Conservation (phyloP, 1,140 invertebrate species). For the Drosophila quadrilineata region DNA sequence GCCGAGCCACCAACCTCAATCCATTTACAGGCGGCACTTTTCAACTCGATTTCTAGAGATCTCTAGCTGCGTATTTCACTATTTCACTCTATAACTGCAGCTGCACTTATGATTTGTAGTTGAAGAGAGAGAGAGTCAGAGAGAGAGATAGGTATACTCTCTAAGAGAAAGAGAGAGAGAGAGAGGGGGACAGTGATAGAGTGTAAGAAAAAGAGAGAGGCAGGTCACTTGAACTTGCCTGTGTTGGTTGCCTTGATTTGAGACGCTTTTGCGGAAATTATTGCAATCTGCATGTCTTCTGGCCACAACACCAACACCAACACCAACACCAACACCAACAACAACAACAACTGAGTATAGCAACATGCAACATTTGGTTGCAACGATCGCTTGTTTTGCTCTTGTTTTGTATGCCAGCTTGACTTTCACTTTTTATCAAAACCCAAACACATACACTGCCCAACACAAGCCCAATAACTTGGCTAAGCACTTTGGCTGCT, state of each 20-base stretch:
- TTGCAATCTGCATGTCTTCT: constrained; percentile 76
- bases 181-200: too few relatives aligned
- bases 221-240: constrained; percentile 63
- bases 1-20: too few relatives aligned
- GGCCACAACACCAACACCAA: constrained; percentile 28
- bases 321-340: not conserved
- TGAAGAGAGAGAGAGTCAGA: too few relatives aligned
- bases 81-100: not conserved
- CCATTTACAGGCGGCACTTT: too few relatives aligned
- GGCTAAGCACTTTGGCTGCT: not conserved
- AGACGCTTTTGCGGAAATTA: constrained; percentile 73
- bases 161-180: too few relatives aligned
- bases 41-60: too few relatives aligned
- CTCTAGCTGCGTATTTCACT: not conserved
- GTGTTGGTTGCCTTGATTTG: constrained; percentile 47
- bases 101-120: too few relatives aligned
- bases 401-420: constrained; percentile 16
- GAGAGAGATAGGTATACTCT: too few relatives aligned
- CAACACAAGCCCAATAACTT: constrained; percentile 6
- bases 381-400: not conserved
- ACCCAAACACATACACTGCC: constrained; percentile 2
- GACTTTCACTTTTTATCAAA: constrained; percentile 70
- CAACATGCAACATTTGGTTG: constrained; percentile 13
- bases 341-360: not conserved
- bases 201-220: constrained; percentile 48